phyloP scores from a whole-genome alignment of 2,797 vertebrate genomes.

The Vespertilio murinus region DNA sequence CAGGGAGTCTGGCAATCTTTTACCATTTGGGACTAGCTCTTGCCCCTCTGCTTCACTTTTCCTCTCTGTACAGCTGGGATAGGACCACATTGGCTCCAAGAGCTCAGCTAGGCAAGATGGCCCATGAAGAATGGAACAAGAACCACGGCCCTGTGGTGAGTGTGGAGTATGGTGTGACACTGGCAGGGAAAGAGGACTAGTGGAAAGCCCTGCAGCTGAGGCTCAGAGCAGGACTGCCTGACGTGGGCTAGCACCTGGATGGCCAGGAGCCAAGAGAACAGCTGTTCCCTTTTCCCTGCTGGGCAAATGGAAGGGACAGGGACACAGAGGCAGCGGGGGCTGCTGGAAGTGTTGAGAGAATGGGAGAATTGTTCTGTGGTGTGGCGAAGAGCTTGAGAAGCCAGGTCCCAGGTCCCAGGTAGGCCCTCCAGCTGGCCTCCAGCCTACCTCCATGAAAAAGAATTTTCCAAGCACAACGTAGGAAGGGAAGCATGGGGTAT shows the following conservation, averaged over 20 bases:
- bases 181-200: neutral
- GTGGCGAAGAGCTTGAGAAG: neutral
- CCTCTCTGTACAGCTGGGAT: neutral
- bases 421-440: neutral
- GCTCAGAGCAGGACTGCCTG: neutral
- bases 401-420: neutral
- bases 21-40: neutral
- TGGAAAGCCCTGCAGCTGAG: neutral
- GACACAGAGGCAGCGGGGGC: neutral
- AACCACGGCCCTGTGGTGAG: neutral
- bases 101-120: neutral
- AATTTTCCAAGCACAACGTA: neutral
- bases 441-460: neutral
- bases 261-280: constrained; percentile 54
- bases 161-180: neutral
- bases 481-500: too few species aligned
- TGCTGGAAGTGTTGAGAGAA: neutral
- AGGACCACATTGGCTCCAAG: neutral
- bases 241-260: constrained; percentile 15
- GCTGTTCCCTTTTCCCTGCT: constrained; percentile 52
- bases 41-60: neutral
- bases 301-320: constrained; percentile 62
- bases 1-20: neutral
- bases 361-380: neutral
- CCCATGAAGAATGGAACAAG: neutral